phyloP scores from a whole-genome alignment of 2,797 vertebrate genomes.

The Mallotus villosus region DNA sequence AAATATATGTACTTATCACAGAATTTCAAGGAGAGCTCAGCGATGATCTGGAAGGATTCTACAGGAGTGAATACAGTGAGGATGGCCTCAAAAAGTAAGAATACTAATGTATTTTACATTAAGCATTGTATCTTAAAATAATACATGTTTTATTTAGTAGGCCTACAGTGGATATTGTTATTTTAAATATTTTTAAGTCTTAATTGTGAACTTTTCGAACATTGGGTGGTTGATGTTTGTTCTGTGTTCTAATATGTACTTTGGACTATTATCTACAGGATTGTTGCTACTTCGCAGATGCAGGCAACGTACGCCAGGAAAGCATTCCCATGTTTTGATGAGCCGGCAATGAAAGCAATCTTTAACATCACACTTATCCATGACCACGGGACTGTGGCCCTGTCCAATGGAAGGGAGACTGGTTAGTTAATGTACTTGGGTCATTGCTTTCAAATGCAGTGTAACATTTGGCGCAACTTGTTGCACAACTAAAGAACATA shows the following conservation, averaged over 20 bases:
- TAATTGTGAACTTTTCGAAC: neutral
- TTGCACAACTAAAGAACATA: neutral
- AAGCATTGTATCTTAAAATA: too few species aligned
- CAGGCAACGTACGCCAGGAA: conserved; percentile 86
- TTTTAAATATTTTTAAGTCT: neutral
- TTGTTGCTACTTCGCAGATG: conserved; percentile 95
- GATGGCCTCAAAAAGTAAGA: conserved; percentile 69
- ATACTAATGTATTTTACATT: neutral
- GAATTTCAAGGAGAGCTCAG: conserved; percentile 83
- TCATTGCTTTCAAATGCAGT: neutral
- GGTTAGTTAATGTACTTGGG: conserved; percentile 65
- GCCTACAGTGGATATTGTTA: too few species aligned
- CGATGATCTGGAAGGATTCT: conserved; percentile 87
- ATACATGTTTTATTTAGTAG: too few species aligned
- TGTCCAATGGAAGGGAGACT: conserved; percentile 83
- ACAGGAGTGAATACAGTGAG: conserved; percentile 86
- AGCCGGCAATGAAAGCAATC: conserved; percentile 90
- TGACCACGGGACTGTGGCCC: conserved; percentile 49
- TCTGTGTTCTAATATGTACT: conserved; percentile 18
- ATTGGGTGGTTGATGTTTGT: neutral
- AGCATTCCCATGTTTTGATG: conserved; percentile 93
- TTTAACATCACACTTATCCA: conserved; percentile 84
- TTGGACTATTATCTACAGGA: conserved; percentile 66
- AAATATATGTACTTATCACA: conserved; percentile 72
- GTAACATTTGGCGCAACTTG: neutral